Conservation (phyloP, 2,797 vertebrate genomes). For the Pseudochirops corinnae region DNA sequence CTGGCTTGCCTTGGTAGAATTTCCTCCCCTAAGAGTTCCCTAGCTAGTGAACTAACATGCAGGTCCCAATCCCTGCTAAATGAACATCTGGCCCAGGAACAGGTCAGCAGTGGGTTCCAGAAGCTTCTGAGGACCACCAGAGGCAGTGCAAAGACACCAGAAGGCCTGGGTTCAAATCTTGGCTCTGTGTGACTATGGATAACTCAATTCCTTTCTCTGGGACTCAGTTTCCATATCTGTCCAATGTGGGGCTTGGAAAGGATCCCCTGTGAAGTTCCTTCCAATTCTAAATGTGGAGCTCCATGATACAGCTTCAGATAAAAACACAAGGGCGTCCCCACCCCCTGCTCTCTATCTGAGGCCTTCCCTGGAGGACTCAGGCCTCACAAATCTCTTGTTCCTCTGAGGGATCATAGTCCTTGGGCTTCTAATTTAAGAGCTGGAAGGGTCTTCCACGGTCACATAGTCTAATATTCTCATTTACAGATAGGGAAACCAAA, state of each 20-base stretch:
- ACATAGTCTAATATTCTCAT: neutral
- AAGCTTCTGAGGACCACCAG: neutral
- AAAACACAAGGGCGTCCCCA: neutral
- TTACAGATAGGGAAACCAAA: neutral
- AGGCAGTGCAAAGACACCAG: neutral
- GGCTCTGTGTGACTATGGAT: neutral
- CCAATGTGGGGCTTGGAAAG: neutral
- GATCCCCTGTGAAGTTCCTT: no score
- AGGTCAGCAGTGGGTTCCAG: neutral
- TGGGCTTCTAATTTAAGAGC: neutral
- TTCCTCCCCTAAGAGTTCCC: no score
- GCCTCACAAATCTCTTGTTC: neutral
- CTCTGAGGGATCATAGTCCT: no score
- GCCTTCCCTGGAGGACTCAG: no score
- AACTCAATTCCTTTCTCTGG: neutral
- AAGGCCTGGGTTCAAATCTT: neutral
- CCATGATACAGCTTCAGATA: neutral
- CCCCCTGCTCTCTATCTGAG: neutral
- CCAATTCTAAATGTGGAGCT: neutral
- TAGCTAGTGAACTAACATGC: no score
- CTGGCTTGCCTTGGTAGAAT: no score
- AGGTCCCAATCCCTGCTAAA: neutral
- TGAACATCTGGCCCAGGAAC: neutral
- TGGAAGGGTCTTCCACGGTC: neutral
- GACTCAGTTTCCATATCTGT: neutral